Base-by-base conservation (phyloP, 2,113 vertebrate genomes). In the Stigmatopora argus region DNA sequence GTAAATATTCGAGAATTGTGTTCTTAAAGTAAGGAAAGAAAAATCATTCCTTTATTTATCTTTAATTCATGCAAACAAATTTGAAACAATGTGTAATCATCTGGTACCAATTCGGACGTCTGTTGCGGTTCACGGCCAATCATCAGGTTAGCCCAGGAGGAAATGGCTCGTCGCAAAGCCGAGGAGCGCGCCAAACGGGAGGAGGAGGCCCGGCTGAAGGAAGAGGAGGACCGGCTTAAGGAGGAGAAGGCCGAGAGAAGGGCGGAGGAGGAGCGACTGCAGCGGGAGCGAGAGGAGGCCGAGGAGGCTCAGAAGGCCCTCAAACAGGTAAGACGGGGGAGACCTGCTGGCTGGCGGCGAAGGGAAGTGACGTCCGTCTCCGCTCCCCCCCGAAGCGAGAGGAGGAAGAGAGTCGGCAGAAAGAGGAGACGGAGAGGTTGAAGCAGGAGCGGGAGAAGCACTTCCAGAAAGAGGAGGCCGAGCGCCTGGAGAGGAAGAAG, bases 401-500 rank as follows among this genome's bases (percentile, higher is more conserved):
- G 81, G 94, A 98, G 85, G 96, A 96, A 59, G 95, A 95, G 80
- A 88, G 90, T 77, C 94, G 95, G 5, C 87, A 89, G 64, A 91
- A 89, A n/a, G 94, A 95, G 75, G 95, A 96, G 70, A 90, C 91
- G 0, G 94, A 97, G 73, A 85, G 92, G 45, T 82, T 92, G 68
- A 90, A 92, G 17, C 89, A 91, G 83, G 94, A 98, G 69, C 92
- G 97, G 52, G 96, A 97, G 72, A 95, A 92, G 69, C 95, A 95
- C 83, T 98, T 97, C 87, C 94, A 96, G 87, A 95, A 87, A 80
- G 94, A 97, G 66, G 97, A 98, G 67, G 95, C 94, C 21, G 97
- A 98, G 66, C 94, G 97, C n/a, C 82, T 94, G 75, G 96, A 96
- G 83, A 94, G 97, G 52, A 99, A 95, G 80, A 99, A 97, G 95